Conservation (phyloP, 2,113 vertebrate genomes). For the Grantiella picta region DNA sequence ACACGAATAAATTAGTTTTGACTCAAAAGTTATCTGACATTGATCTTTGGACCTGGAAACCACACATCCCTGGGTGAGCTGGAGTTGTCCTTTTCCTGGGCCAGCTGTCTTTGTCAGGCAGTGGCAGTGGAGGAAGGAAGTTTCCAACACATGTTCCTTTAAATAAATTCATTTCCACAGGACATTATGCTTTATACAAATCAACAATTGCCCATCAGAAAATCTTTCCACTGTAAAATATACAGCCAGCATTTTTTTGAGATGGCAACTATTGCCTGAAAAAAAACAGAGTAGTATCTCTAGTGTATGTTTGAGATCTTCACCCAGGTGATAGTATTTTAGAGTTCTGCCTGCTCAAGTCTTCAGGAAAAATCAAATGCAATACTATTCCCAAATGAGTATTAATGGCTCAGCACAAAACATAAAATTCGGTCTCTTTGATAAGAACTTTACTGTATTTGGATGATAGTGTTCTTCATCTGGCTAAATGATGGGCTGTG, state of each 20-base stretch:
- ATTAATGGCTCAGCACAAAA: background rate
- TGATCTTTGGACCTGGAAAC: background rate
- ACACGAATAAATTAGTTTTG: background rate
- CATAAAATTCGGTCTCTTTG: background rate
- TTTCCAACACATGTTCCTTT: background rate
- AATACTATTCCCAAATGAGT: background rate
- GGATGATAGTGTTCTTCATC: background rate
- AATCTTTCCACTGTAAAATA: background rate
- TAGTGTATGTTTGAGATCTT: background rate
- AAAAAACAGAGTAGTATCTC: accelerated
- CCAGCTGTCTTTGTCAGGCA: background rate
- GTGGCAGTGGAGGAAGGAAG: background rate
- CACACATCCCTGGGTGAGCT: background rate
- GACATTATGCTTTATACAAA: background rate
- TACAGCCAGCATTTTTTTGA: background rate
- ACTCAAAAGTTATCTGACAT: background rate
- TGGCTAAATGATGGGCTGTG: background rate
- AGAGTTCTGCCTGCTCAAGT: background rate
- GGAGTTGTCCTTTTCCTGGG: background rate
- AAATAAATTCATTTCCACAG: background rate
- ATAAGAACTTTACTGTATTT: background rate
- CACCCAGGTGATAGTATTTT: background rate
- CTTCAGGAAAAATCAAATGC: background rate
- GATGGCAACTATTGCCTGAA: background rate
- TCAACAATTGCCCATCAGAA: background rate